Conservation (phyloP, 2,888 invertebrate genomes). For the Drosophila diplacantha region DNA sequence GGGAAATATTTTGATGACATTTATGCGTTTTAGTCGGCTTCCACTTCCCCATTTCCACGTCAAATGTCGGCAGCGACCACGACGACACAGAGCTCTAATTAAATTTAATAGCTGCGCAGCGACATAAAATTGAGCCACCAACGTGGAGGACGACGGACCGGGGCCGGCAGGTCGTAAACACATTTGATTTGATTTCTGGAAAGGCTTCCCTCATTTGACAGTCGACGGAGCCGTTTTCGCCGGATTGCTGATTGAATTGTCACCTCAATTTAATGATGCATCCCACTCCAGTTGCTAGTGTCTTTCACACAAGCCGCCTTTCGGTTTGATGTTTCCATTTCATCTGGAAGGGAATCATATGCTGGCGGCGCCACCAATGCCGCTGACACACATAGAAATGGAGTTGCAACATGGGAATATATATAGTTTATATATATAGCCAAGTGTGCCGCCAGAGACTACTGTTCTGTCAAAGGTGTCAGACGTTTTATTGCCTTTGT, state of each 20-base stretch:
- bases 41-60: conserved; percentile 45
- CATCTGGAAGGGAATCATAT: conserved; percentile 14
- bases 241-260: conserved; percentile 72
- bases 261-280: conserved; percentile 61
- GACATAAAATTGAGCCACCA: conserved; percentile 66
- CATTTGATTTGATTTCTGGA: conserved; percentile 70
- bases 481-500: conserved; percentile 63
- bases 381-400: conserved; percentile 39
- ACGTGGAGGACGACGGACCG: conserved; percentile 36
- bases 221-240: conserved; percentile 35
- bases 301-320: conserved; percentile 32
- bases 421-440: neutral
- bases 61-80: conserved; percentile 46
- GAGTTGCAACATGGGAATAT: conserved; percentile 1
- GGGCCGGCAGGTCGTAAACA: conserved; percentile 57
- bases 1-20: conserved; percentile 70
- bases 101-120: conserved; percentile 69
- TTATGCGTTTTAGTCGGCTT: conserved; percentile 53
- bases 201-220: conserved; percentile 58
- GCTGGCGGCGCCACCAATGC: conserved; percentile 52
- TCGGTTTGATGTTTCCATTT: conserved; percentile 49
- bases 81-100: conserved; percentile 66
- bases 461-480: conserved; percentile 56
- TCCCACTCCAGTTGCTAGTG: conserved; percentile 7
- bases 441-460: conserved; percentile 25